Evolutionary conservation across 2,113 vertebrate species (phyloP), one percentile per base, ranked within the genome.

Genomic region (Nothocercus julius): DNA sequence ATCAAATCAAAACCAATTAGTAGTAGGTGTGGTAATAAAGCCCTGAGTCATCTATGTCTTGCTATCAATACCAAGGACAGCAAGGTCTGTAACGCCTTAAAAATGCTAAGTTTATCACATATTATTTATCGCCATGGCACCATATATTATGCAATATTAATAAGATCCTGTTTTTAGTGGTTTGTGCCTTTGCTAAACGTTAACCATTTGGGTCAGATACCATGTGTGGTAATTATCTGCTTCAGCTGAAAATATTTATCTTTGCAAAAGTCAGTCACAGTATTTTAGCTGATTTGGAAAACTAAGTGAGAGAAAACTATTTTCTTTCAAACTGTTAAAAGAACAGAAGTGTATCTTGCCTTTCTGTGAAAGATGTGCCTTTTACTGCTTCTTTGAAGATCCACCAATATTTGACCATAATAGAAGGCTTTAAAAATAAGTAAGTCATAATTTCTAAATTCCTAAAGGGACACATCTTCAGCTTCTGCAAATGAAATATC

Each of bases 71-170:
- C 27, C 10, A 30, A 36, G 34, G 74, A 45, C 27, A 85, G 24
- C 73, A 80, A 68, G 64, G 49, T 66, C 82, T 89, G 79, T 62
- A 89, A 90, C 1, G 9, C 62, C 18, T 91, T 59, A 32, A 51
- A 72, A 93, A 82, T 42, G 72, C 70, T 49, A 18, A 16, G 36
- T 93, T 90, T 82, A 92, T 84, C 64, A 59, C 42, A 32, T 69
- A 42, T 78, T 63, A 75, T 59, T 79, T 54, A 30, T 56, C 54
- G 58, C 90, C 69, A 72, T 1, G 6, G 44, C 53, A 82, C 15
- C 47, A 47, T 47, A 84, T 68, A 51, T 78, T 67, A 82, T 21
- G 69, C 68, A 84, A 53, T 47, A 28, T 73, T 73, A 90, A 56
- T 76, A 59, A 21, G 58, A n/a, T 18, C 11, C 21, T 68, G 63